Conservation (phyloP, 2,888 invertebrate species). For the Leistus spinibarbis region DNA sequence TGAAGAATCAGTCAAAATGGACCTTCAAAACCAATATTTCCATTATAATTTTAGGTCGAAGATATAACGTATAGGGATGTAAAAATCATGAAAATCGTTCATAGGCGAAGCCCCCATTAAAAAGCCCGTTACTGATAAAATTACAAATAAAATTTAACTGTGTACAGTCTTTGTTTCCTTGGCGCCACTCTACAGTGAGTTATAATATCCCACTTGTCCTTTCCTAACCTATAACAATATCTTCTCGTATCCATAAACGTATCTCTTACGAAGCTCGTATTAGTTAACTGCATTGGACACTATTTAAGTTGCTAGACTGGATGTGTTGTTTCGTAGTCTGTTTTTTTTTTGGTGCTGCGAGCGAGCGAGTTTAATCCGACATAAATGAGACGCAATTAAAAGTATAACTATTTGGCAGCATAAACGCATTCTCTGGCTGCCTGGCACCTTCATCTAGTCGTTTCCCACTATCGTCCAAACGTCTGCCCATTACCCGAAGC, state of each 20-base stretch:
- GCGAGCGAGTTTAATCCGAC: slow-evolving; percentile 24
- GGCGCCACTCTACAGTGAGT: too few relatives aligned
- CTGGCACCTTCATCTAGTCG: slow-evolving; percentile 6
- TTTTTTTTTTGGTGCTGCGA: slow-evolving; percentile 27
- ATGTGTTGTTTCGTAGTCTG: not conserved
- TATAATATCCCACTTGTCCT: too few relatives aligned
- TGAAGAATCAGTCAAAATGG: too few relatives aligned
- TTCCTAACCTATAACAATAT: too few relatives aligned
- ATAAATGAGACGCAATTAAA: slow-evolving; percentile 37
- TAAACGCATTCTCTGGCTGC: slow-evolving; percentile 31
- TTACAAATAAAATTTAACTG: too few relatives aligned
- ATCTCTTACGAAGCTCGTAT: not conserved
- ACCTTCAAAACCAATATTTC: too few relatives aligned
- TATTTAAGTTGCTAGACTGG: slow-evolving; percentile 15
- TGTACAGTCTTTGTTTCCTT: too few relatives aligned
- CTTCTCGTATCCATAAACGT: not conserved
- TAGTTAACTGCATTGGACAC: slow-evolving; percentile 19
- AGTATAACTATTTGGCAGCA: slow-evolving; percentile 37
- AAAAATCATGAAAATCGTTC: too few relatives aligned
- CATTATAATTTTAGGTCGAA: too few relatives aligned
- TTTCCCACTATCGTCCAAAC: slow-evolving; percentile 22
- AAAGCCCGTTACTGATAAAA: too few relatives aligned
- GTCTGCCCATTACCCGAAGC: slow-evolving; percentile 11
- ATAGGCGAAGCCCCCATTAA: too few relatives aligned
- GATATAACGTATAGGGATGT: too few relatives aligned